These are phyloP conservation scores for Mesocricetus auratus DNA, from an alignment of 2,113 vertebrate species.

Conservation along the genomic window DNA sequence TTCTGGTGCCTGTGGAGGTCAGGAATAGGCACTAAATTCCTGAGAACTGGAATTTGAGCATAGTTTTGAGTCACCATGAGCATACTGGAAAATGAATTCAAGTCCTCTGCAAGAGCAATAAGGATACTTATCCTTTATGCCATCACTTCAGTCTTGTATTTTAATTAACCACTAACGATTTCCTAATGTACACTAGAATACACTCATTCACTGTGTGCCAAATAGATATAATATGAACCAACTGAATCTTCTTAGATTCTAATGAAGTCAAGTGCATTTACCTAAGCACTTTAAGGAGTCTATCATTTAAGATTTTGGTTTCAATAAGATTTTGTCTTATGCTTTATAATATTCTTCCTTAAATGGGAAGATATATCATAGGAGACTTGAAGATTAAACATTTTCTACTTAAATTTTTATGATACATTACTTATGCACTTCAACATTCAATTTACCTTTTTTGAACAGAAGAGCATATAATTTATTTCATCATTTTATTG, in stretches of 20 bases:
- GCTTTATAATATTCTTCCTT: neutral
- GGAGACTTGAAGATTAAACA: neutral
- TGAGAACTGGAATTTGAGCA: neutral
- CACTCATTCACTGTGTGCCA: neutral
- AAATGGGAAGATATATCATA: neutral
- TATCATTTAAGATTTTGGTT: neutral
- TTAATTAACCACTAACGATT: neutral
- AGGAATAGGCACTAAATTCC: neutral
- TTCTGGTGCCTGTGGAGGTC: too few species aligned
- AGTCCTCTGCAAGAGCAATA: neutral
- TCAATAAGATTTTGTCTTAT: too few species aligned
- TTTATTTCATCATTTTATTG: neutral
- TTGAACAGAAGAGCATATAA: neutral
- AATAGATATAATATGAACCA: neutral
- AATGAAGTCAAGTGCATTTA: neutral
- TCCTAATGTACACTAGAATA: neutral
- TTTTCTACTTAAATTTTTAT: neutral
- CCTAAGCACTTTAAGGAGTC: neutral
- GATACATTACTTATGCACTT: neutral
- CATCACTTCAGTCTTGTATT: neutral
- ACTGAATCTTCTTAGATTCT: neutral
- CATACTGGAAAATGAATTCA: neutral
- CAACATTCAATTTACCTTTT: neutral
- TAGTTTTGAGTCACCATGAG: too few species aligned
- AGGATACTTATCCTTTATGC: neutral